Base-by-base conservation (phyloP, 2,113 vertebrate species). In the Merops nubicus region DNA sequence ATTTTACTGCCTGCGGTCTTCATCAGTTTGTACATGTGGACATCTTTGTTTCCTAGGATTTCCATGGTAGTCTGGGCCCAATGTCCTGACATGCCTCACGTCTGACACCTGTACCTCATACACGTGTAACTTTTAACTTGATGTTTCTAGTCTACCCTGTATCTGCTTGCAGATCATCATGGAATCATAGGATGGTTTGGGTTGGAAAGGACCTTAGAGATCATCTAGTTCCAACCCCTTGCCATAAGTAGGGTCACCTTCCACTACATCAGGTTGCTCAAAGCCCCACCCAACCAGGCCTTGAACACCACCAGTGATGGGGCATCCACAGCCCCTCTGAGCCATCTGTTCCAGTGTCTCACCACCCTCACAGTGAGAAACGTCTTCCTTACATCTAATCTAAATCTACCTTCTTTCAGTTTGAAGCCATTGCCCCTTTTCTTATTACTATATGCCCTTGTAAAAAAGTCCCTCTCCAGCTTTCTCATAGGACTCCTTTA, bases 31-130 rank as follows among this genome's bases (percentile, higher is more conserved):
- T 11, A 54, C 33, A 34, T 26, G 23, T 1, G 9, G 53, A 36
- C n/a, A 28, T 43, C 74, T 81, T 59, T 60, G 42, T 75, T 57
- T 42, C 40, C 56, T n/a, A 50, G 21, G 53, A 5, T 75, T 60
- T 18, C 50, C 68, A 47, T 0, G 2, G 25, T 13, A 38, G 16
- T 34, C n/a, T 47, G 47, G 1, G 11, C 29, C 21, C 3, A 0
- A 0, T 34, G 26, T n/a, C 45, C 25, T 4, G 11, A 50, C 16
- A 40, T 16, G 15, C 56, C 57, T 73, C 67, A 16, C 0, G 18
- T 28, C 64, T 45, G n/a, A 45, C 17, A 87, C 45, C 53, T 67
- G 31, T 33, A 31, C 11, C 23, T 68, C 47, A 13, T 12, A 47
- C 5, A 18, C 0, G 0, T 2, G 1, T 33, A 81, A 65, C 38